phyloP scores from a whole-genome alignment of 2,888 invertebrate species.

The Drosophila robusta region DNA sequence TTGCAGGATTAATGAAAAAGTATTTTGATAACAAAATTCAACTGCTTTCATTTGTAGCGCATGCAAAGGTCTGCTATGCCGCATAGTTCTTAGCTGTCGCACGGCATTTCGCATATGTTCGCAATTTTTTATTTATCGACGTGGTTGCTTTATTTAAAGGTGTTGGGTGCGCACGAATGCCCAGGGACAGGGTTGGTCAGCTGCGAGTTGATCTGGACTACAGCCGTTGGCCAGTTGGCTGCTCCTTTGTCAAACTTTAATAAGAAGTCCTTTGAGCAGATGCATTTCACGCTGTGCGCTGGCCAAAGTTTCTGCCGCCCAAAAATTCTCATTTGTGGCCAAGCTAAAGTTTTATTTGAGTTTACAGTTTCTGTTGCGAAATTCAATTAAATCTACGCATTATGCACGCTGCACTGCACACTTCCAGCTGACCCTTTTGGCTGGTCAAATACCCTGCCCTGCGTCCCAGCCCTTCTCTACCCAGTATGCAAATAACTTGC shows the following conservation, averaged over 20 bases:
- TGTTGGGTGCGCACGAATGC: slow-evolving; percentile 48
- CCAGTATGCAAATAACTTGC: slow-evolving; percentile 33
- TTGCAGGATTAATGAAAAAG: no score
- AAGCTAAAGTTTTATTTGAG: slow-evolving; percentile 64
- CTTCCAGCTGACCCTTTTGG: slow-evolving; percentile 19
- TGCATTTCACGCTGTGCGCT: slow-evolving; percentile 25
- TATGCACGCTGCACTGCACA: slow-evolving; percentile 52
- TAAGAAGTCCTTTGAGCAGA: slow-evolving; percentile 44
- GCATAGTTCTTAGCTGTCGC: slow-evolving; percentile 14
- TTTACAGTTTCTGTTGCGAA: slow-evolving; percentile 58
- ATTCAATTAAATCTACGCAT: slow-evolving; percentile 68
- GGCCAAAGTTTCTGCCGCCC: slow-evolving; percentile 36
- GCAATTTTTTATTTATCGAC: slow-evolving; percentile 82
- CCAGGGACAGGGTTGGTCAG: neutral
- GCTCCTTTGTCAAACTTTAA: slow-evolving; percentile 49
- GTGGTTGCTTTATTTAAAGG: slow-evolving; percentile 60
- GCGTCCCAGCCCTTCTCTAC: no score
- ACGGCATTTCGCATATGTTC: slow-evolving; percentile 71
- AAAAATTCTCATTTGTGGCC: slow-evolving; percentile 64
- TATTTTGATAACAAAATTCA: neutral
- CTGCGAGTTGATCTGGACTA: neutral
- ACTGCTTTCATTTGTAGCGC: slow-evolving; percentile 9
- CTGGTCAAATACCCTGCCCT: slow-evolving; percentile 1
- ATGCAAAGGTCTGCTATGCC: slow-evolving; percentile 3
- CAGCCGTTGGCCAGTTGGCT: slow-evolving; percentile 42